Percentiles rank a stretch among this genome's conserved stretches.
Evolutionary conservation across 2,113 vertebrate genomes (phyloP).

Genomic region (Gymnogyps californianus): DNA sequence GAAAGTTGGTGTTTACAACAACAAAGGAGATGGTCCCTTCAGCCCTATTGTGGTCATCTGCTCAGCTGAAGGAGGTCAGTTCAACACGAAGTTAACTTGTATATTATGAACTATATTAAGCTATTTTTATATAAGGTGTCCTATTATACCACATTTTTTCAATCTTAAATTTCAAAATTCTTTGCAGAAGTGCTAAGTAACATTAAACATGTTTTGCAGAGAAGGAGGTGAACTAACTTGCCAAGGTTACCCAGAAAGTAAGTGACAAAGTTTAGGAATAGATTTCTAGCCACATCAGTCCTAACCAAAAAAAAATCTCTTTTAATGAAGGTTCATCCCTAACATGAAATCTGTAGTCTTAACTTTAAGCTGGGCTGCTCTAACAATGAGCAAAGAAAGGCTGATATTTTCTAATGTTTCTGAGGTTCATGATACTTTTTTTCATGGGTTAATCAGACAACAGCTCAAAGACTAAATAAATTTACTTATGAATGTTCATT

Average conservation of each 20-base stretch:
- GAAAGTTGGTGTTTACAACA: constrained; percentile 97
- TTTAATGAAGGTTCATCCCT: not conserved
- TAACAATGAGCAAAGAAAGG: not conserved
- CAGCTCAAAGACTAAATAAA: not conserved
- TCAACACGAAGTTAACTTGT: not conserved
- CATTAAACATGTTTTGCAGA: not conserved
- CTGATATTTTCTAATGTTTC: not conserved
- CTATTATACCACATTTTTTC: not conserved
- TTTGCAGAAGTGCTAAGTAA: not conserved
- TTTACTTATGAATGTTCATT: not conserved
- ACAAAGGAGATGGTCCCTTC: constrained; percentile 96
- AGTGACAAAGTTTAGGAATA: not conserved
- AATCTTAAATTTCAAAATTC: not conserved
- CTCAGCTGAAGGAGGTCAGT: constrained; percentile 93
- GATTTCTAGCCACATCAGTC: not conserved
- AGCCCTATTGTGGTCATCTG: constrained; percentile 90
- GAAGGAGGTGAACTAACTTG: not conserved
- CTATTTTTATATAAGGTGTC: not conserved
- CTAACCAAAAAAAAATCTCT: not conserved
- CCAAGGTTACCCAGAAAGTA: not conserved
- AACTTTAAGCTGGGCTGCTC: not conserved
- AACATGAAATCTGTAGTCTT: not conserved
- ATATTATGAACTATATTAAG: not conserved
- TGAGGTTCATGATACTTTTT: not conserved
- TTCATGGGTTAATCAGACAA: not conserved